These are phyloP conservation scores for Mus spretus DNA, from an alignment of 2,797 vertebrate genomes.

Conservation along the genomic window DNA sequence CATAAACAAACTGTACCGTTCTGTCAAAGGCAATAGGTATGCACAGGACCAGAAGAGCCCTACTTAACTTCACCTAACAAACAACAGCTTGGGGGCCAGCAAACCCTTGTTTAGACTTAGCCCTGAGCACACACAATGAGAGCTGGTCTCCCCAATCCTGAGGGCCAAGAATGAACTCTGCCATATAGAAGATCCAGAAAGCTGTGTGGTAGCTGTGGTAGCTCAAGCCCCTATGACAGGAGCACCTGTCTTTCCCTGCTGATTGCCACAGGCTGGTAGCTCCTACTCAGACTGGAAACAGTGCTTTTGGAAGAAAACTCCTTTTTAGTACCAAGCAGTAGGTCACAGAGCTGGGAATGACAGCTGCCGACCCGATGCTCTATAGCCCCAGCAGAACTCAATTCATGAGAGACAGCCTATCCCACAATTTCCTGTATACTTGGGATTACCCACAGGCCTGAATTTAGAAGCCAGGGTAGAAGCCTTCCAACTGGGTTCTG, in stretches of 20 bases:
- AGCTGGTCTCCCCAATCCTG: not conserved
- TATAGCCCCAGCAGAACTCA: not conserved
- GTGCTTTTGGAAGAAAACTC: not conserved
- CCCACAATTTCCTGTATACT: not conserved
- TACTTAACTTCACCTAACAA: not conserved
- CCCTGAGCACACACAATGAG: slow-evolving; percentile 51
- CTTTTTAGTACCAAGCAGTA: not conserved
- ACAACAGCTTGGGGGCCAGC: not conserved
- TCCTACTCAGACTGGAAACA: not conserved
- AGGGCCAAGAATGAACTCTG: slow-evolving; percentile 1
- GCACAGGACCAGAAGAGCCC: slow-evolving; percentile 12
- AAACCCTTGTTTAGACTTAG: slow-evolving; percentile 15
- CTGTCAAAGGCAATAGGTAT: slow-evolving; percentile 46
- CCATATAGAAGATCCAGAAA: not conserved
- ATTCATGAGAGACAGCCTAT: not conserved
- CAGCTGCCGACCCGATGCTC: not conserved
- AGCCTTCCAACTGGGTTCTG: not conserved
- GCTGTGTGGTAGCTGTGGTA: not conserved
- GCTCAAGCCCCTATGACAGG: not conserved
- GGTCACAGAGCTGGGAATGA: not conserved
- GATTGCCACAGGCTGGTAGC: not conserved
- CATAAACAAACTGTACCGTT: slow-evolving; percentile 4
- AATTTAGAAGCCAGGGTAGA: not conserved
- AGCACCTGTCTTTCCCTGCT: not conserved
- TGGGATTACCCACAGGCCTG: not conserved